Evolutionary conservation across 1,140 invertebrate species (phyloP), one percentile per base, ranked within the genome.

Genomic region (Temnothorax curvispinosus): DNA sequence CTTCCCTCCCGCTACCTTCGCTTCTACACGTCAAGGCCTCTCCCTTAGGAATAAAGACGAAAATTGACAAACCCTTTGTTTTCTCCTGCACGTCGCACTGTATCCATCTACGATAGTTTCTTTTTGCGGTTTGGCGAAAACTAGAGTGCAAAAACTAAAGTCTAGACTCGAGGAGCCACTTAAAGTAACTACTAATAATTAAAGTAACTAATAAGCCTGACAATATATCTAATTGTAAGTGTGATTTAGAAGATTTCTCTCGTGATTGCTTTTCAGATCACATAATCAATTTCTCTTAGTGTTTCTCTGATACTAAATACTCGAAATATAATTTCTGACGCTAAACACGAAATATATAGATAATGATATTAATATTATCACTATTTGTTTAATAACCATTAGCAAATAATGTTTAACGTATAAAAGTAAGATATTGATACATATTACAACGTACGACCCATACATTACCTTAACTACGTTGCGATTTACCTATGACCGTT

Each of bases 41-140:
- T 85, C 78, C 80, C 64, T 52, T 56, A 69, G 87, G 86, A 81
- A 82, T 89, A 90, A 86, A 87, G 78, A 82, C 71, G 85, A 89
- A 90, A 91, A 91, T 91, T 90, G 91, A 90, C 87, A 82, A 91
- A 89, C 75, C 76, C 52, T 50, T 71, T 82, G 62, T 82, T 67
- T 86, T 27, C 65, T 52, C 11, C 60, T 38, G 58, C 47, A 58
- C 54, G 62, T 44, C 54, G 60, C 50, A 52, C 35, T 15, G 58
- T 58, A 65, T 74, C 52, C 38, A 62, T 32, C 50, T 65, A 35
- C 21, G 60, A 71, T 78, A 47, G 69, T 44, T 72, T 32, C 56
- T 62, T 77, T 54, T 90, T 62, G 56, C 47, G 56, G 7, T 72
- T 60, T 54, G 67, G 6, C 9, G n/a, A 44, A 27, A 65, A 13